A percentile compares a stretch with the other conserved stretches of the same genome.
Conservation (phyloP, 2,113 vertebrate genomes). For the Rhabdomys dilectus region DNA sequence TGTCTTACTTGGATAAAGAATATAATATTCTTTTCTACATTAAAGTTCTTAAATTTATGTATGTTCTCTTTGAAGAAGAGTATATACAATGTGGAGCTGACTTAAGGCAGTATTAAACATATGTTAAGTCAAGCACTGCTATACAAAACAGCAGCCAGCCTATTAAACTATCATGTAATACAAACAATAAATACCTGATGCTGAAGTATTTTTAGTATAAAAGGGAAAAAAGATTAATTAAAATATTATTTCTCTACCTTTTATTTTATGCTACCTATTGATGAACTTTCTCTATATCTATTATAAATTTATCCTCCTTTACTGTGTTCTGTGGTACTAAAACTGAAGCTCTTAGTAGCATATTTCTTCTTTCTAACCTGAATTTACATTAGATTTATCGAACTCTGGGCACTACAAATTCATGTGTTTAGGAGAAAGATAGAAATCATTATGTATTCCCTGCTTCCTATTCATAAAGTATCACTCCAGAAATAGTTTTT, state of each 20-base stretch:
- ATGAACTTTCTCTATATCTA: neutral
- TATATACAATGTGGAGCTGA: neutral
- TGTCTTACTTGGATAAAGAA: neutral
- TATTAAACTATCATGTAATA: neutral
- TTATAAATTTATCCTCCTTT: neutral
- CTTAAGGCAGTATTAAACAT: neutral
- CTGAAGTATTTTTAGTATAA: neutral
- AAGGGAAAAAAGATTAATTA: neutral
- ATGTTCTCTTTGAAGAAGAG: neutral
- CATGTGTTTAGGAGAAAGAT: neutral
- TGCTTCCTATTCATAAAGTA: neutral
- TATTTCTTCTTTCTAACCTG: neutral
- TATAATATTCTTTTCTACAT: neutral
- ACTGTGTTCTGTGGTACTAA: neutral
- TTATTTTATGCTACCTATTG: conserved; percentile 15
- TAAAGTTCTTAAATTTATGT: neutral
- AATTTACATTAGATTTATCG: neutral
- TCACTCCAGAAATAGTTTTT: neutral
- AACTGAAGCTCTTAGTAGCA: neutral
- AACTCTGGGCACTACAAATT: neutral
- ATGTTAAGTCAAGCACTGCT: neutral
- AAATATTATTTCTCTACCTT: neutral
- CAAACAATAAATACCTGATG: conserved; percentile 3
- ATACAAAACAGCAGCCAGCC: neutral
- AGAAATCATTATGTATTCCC: neutral